phyloP scores from a whole-genome alignment of 2,888 invertebrate species.

The Pachycephus smyrnensis region DNA sequence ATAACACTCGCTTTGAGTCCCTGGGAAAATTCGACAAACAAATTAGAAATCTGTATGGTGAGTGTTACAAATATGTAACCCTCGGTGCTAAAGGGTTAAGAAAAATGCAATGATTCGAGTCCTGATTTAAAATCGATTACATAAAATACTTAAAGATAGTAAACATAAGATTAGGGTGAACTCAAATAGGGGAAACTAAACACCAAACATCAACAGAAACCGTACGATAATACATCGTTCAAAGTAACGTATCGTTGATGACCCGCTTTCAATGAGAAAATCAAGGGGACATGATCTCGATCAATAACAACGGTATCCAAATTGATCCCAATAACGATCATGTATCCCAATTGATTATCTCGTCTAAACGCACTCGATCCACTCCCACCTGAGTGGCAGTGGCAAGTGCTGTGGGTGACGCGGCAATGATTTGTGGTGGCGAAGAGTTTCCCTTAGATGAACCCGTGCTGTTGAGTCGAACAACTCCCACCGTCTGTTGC shows the following conservation, averaged over 20 bases:
- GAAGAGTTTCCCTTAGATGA: slow-evolving; percentile 67
- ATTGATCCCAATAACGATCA: neutral
- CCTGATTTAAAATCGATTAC: slow-evolving; percentile 26
- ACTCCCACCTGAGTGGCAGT: slow-evolving; percentile 66
- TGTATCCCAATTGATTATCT: neutral
- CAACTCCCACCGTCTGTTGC: slow-evolving; percentile 41
- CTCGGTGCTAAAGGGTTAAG: too few species aligned
- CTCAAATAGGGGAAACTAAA: slow-evolving; percentile 65
- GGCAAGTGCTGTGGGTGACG: slow-evolving; percentile 64
- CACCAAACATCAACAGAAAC: slow-evolving; percentile 47
- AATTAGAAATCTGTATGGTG: too few species aligned
- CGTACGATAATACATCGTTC: slow-evolving; percentile 15
- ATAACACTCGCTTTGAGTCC: too few species aligned
- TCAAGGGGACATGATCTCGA: neutral
- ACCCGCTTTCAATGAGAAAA: neutral
- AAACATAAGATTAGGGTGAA: slow-evolving; percentile 52
- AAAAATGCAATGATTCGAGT: slow-evolving; percentile 25
- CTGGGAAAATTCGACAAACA: too few species aligned
- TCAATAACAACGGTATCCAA: neutral
- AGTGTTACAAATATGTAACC: too few species aligned
- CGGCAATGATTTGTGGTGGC: slow-evolving; percentile 64
- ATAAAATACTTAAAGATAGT: slow-evolving; percentile 37
- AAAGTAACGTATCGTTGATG: neutral
- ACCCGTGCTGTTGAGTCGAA: slow-evolving; percentile 63
- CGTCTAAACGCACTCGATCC: slow-evolving; percentile 42